Base-by-base conservation (phyloP, 2,888 invertebrate genomes). In the Calameuta filiformis region DNA sequence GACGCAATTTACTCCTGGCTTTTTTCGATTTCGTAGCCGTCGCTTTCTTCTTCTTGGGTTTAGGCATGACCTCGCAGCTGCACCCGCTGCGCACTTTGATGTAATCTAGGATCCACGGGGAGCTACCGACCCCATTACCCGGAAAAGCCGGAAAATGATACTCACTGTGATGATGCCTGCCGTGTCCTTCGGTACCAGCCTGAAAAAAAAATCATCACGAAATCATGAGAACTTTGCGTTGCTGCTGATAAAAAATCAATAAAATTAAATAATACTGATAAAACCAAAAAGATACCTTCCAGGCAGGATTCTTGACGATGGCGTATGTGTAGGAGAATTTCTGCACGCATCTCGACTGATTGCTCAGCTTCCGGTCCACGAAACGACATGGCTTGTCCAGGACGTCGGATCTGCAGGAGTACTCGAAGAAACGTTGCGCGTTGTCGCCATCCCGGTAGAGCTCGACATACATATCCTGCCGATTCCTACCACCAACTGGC, bases 321-420 rank as follows among this genome's bases (percentile, higher is more conserved):
- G 97, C 97, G 92, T 97, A 97, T 4, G 96, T 95, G 90, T 95
- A 97, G 74, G 96, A 95, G 91, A 95, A 96, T 90, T 95, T 95
- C 90, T 97, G 97, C 74, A 96, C 95, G 92, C 97, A 97, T 86
- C 93, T 93, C n/a, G 96, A 96, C 82, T 94, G 94, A 87, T 94
- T 94, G 90, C 93, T 94, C 76, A 95, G 92, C 80, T 94, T 93
- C n/a, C 94, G 93, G 91, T 96, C 95, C 87, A 97, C 93, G 92
- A 96, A 96, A 80, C 94, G 93, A 89, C 97, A 97, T 4, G 96
- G 96, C 86, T 93, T 94, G 88, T 95, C 94, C 83, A 94, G 94
- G 75, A 96, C 94, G 77, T 94, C 94, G 37, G 94, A 93, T 69
- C 94, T 94, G 90, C 97, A 97, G 56, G 96, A 96, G 79, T 95